Percentiles rank a stretch among this genome's conserved stretches.
phyloP scores from a whole-genome alignment of 37 sponge, comb jelly and placozoan species.

The Dysidea cf. avara region DNA sequence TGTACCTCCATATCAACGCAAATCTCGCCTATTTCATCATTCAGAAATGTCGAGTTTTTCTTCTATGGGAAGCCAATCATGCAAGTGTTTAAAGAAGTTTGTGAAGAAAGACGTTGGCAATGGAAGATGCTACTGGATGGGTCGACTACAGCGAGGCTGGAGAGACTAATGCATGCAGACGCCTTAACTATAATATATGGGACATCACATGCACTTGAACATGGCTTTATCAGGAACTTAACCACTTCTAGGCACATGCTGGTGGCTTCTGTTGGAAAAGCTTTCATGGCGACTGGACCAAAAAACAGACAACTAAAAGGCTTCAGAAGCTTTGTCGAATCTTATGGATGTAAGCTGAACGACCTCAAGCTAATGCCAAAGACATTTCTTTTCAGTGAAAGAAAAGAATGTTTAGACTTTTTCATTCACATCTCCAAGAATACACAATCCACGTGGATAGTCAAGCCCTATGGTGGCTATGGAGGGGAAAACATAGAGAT shows the following conservation, averaged over 20 bases:
- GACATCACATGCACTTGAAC: conserved; percentile 48
- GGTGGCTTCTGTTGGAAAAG: conserved; percentile 34
- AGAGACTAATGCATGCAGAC: conserved; percentile 1
- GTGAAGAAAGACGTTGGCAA: conserved; percentile 23
- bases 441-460: conserved; percentile 56
- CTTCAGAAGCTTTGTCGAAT: conserved; percentile 19
- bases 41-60: neutral
- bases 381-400: conserved; percentile 55
- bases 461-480: conserved; percentile 68
- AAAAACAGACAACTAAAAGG: conserved; percentile 64
- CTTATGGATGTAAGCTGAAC: conserved; percentile 58
- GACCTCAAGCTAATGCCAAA: conserved; percentile 57
- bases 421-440: conserved; percentile 38
- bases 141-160: neutral
- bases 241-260: conserved; percentile 28
- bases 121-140: conserved; percentile 30
- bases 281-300: conserved; percentile 64
- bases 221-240: conserved; percentile 53
- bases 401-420: conserved; percentile 50
- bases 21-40: too few relatives aligned
- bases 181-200: conserved; percentile 6
- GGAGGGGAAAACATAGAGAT: conserved; percentile 75
- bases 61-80: conserved; percentile 59
- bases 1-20: too few relatives aligned
- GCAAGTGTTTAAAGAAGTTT: conserved; percentile 21